Conservation (phyloP, 2,797 vertebrate species). For the Micrastur ruficollis region DNA sequence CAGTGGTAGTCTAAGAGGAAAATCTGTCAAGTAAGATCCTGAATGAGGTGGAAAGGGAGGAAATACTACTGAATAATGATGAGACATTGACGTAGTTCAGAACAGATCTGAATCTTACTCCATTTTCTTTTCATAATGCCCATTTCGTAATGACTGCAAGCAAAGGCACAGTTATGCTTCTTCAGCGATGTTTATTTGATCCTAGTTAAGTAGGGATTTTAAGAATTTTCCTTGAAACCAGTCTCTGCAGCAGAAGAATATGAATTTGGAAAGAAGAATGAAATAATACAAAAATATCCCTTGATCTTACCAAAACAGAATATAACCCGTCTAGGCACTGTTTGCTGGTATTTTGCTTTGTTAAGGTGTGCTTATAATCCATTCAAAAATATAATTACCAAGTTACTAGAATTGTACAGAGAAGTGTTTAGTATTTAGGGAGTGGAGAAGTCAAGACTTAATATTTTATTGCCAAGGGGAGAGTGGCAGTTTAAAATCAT, state of each 20-base stretch:
- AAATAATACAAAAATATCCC: not conserved
- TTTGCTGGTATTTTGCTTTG: not conserved
- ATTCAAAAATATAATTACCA: not conserved
- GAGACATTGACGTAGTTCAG: not conserved
- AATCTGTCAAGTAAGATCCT: not conserved
- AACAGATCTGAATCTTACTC: not conserved
- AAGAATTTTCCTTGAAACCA: not conserved
- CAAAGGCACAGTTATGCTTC: not conserved
- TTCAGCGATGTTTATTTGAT: not conserved
- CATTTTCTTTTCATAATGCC: not conserved
- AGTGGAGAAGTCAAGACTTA: not conserved
- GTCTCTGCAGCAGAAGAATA: not conserved
- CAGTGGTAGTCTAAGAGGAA: not conserved
- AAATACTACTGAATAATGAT: not conserved
- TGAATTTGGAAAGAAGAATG: not conserved
- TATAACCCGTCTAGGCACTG: not conserved
- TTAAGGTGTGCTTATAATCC: not conserved
- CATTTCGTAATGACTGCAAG: not conserved
- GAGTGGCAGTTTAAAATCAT: not conserved
- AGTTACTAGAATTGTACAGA: not conserved
- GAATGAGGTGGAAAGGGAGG: not conserved
- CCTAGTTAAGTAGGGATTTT: not conserved
- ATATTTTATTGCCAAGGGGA: not conserved
- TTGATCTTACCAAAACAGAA: not conserved
- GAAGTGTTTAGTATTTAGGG: not conserved